Evolutionary conservation across 2,797 vertebrate species (phyloP).

Genomic region (Syngnathus acus): DNA sequence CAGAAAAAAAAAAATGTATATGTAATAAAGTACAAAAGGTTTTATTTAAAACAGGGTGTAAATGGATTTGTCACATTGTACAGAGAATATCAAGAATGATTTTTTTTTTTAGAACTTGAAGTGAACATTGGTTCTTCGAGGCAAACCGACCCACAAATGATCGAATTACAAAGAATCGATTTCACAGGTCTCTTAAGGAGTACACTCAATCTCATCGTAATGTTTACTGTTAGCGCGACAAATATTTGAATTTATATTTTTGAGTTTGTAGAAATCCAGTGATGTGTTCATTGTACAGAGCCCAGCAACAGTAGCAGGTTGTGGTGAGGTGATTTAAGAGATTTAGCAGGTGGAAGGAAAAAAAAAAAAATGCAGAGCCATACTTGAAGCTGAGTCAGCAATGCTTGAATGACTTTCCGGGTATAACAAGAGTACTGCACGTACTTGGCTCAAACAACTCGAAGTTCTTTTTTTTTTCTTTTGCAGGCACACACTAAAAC

Average conservation of each 20-base stretch:
- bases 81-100: constrained; percentile 64
- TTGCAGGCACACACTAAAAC: constrained; percentile 96
- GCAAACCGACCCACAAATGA: constrained; percentile 47
- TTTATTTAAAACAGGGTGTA: constrained; percentile 74
- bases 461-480: constrained; percentile 77
- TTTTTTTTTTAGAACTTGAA: constrained; percentile 48
- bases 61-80: constrained; percentile 70
- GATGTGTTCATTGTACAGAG: constrained; percentile 75
- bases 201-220: constrained; percentile 50
- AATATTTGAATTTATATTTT: constrained; percentile 61
- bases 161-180: constrained; percentile 34
- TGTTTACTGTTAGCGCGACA: constrained; percentile 58
- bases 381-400: constrained; percentile 97
- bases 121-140: constrained; percentile 32
- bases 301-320: constrained; percentile 81
- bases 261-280: constrained; percentile 57
- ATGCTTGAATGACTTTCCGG: constrained; percentile 97
- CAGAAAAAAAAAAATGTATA: constrained; percentile 62
- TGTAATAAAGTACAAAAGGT: constrained; percentile 59
- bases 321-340: constrained; percentile 62
- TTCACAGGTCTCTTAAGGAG: constrained; percentile 56
- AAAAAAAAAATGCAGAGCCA: constrained; percentile 79
- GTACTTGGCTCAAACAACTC: constrained; percentile 83
- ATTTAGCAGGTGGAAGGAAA: constrained; percentile 55
- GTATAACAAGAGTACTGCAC: constrained; percentile 76